Base-by-base conservation (phyloP, 2,113 vertebrate species). In the Ascaphus truei region DNA sequence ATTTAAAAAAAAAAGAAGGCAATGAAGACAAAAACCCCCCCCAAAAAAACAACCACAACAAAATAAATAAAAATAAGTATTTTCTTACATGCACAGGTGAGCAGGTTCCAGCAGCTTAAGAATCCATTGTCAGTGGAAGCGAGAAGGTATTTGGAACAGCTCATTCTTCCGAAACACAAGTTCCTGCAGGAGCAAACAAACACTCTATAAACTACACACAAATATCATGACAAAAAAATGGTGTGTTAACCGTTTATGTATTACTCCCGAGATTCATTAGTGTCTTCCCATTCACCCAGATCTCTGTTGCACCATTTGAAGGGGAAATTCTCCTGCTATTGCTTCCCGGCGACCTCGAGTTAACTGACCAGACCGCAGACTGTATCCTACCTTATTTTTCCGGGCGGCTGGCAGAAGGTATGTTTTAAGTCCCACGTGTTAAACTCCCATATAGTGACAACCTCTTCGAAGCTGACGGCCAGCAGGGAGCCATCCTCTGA, bases 81-180 rank as follows among this genome's bases (percentile, higher is more conserved):
- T 18, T 18, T 37, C 93, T 91, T 89, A 98, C 96, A 55, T 74
- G 89, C 78, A 86, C 95, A 98, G 45, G 87, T 96, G 81, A 98
- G 94, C 29, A 99, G 91, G 84, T 99, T 98, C 97, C 97, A 99
- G 82, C 94, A 98, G 87, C 92, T 96, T 23, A 98, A 89, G 62
- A 93, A 86, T 63, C 88, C 89, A 52, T 68, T 75, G 23, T 77
- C 83, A n/a, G 92, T 95, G 51, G 87, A 83, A 73, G 90, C 91
- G 51, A 99, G 82, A 72, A 99, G 92, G 83, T 93, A 98, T 72
- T 94, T 99, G 4, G 94, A 96, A 79, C 93, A 97, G 25, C 89
- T 93, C 26, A 91, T 78, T 72, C 84, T 92, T 10, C 97, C 95
- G 79, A 98, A 99, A 83, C 94, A 96, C 68, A 99, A 89, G 56